phyloP scores from a whole-genome alignment of 1,140 invertebrate genomes.

The Frieseomelitta varia region DNA sequence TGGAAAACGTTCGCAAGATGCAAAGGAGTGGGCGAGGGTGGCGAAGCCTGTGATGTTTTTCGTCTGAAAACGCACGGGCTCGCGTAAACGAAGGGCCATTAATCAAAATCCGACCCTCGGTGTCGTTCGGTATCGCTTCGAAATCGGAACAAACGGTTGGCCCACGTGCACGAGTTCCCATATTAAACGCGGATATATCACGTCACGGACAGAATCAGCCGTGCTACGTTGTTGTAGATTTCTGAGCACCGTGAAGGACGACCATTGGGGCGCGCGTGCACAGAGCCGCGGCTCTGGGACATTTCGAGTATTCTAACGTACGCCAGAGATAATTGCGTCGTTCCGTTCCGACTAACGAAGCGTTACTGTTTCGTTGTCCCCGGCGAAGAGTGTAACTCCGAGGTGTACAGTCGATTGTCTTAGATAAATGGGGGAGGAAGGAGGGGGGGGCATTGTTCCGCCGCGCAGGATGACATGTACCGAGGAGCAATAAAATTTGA shows the following conservation, averaged over 20 bases:
- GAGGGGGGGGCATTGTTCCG: background rate
- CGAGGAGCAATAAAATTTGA: background rate
- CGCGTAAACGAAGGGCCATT: slow-evolving; percentile 60
- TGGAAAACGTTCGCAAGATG: background rate
- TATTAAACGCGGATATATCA: slow-evolving; percentile 68
- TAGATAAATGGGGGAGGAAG: background rate
- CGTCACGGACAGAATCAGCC: slow-evolving; percentile 56
- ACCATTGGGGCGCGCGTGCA: background rate
- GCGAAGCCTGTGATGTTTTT: too few relatives aligned
- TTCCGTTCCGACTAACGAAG: background rate
- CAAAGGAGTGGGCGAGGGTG: background rate
- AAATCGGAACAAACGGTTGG: slow-evolving; percentile 61
- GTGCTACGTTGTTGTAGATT: slow-evolving; percentile 49
- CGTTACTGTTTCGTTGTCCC: too few relatives aligned
- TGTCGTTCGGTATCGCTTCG: slow-evolving; percentile 62
- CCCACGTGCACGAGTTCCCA: slow-evolving; percentile 59
- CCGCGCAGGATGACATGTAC: background rate
- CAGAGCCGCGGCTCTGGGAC: background rate
- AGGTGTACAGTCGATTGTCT: background rate
- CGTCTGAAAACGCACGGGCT: slow-evolving; percentile 37
- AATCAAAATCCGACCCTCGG: slow-evolving; percentile 58
- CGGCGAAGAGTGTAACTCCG: background rate
- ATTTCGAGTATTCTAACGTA: slow-evolving; percentile 7
- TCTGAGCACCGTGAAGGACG: slow-evolving; percentile 33
- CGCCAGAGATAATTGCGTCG: background rate